Evolutionary conservation across 1,140 invertebrate species (phyloP).

Genomic region (Neodiprion lecontei): DNA sequence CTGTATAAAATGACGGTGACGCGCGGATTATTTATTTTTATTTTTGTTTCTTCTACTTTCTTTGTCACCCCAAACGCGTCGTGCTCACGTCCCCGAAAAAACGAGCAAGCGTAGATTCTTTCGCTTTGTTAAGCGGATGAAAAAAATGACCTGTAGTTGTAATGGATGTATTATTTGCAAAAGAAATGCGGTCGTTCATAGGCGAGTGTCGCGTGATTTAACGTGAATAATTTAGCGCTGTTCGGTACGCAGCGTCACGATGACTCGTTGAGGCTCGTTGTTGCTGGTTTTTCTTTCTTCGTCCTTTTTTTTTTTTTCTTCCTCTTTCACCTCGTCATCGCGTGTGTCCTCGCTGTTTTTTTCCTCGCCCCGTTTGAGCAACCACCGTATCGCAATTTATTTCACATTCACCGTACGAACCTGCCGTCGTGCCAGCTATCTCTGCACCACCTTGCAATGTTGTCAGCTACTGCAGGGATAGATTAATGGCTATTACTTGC

Average conservation of each 20-base stretch:
- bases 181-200: background rate
- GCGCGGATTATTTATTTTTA: too few relatives aligned
- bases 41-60: too few relatives aligned
- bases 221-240: background rate
- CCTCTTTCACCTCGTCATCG: background rate
- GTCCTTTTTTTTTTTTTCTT: background rate
- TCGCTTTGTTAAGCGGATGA: too few relatives aligned
- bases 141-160: too few relatives aligned
- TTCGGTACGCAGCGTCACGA: background rate
- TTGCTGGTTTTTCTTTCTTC: background rate
- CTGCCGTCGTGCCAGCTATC: too few relatives aligned
- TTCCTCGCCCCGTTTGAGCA: too few relatives aligned
- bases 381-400: background rate
- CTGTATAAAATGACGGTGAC: too few relatives aligned
- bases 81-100: too few relatives aligned
- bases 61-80: too few relatives aligned
- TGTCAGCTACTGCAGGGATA: background rate
- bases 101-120: too few relatives aligned
- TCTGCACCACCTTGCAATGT: too few relatives aligned
- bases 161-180: background rate
- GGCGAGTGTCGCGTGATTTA: background rate
- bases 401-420: too few relatives aligned
- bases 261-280: background rate
- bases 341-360: background rate
- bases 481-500: background rate